These are phyloP conservation scores for Volucella inanis DNA, from an alignment of 2,888 invertebrate genomes.

Conservation along the genomic window DNA sequence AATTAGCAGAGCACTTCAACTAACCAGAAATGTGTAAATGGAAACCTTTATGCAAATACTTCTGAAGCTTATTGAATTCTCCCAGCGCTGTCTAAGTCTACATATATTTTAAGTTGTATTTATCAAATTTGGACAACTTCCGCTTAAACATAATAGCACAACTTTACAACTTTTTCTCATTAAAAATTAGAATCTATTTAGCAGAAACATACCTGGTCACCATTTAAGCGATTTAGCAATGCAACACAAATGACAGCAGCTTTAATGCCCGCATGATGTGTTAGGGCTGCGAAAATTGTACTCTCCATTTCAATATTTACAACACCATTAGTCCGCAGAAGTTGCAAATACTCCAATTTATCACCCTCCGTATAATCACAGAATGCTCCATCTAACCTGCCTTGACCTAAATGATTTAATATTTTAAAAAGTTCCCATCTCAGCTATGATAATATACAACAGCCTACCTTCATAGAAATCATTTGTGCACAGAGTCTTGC, in stretches of 20 bases:
- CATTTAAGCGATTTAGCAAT: constrained; percentile 94
- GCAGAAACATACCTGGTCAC: constrained; percentile 90
- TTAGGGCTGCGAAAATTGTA: constrained; percentile 95
- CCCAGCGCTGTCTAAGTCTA: too few relatives aligned
- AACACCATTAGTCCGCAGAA: constrained; percentile 90
- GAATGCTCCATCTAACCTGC: constrained; percentile 97
- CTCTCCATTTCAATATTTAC: constrained; percentile 99
- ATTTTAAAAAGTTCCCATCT: neutral
- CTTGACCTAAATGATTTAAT: constrained; percentile 88
- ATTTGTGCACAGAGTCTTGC: constrained; percentile 97
- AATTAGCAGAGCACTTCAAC: too few relatives aligned
- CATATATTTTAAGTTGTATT: too few relatives aligned
- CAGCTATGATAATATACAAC: too few relatives aligned
- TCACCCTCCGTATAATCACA: constrained; percentile 96
- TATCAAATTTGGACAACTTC: too few relatives aligned
- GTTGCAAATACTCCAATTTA: constrained; percentile 93
- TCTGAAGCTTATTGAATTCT: too few relatives aligned
- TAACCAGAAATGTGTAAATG: too few relatives aligned
- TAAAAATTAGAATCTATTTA: too few relatives aligned
- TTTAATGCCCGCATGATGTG: constrained; percentile 95
- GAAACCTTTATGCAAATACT: too few relatives aligned
- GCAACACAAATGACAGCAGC: constrained; percentile 98
- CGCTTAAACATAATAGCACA: too few relatives aligned
- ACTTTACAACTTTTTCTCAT: too few relatives aligned
- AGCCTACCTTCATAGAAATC: constrained; percentile 97